phyloP scores from a whole-genome alignment of 2,888 invertebrate species.

The Andrena dorsata region DNA sequence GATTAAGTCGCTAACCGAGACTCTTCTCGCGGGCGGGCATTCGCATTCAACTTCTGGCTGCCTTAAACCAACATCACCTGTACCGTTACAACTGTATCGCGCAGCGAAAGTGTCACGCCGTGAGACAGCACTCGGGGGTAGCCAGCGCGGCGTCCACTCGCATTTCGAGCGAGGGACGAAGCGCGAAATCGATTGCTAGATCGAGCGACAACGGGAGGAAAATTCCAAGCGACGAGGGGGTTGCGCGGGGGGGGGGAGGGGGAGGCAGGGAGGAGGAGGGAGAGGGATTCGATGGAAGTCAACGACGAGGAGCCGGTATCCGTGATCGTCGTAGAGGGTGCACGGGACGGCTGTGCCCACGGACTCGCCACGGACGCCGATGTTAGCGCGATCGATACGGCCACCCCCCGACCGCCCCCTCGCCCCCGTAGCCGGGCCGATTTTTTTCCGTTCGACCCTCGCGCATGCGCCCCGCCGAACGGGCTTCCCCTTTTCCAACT shows the following conservation, averaged over 20 bases:
- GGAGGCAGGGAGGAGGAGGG: background rate
- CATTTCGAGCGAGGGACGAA: background rate
- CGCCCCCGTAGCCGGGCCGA: slow-evolving; percentile 85
- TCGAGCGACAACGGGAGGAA: slow-evolving; percentile 25
- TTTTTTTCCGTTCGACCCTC: slow-evolving; percentile 86
- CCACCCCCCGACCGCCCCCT: slow-evolving; percentile 73
- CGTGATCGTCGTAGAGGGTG: slow-evolving; percentile 69
- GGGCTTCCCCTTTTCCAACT: slow-evolving; percentile 70
- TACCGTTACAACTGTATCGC: too few relatives aligned
- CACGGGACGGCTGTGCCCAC: slow-evolving; percentile 82
- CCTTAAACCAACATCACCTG: too few relatives aligned
- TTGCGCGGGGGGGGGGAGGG: background rate
- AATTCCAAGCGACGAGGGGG: slow-evolving; percentile 9
- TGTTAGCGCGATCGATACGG: slow-evolving; percentile 82
- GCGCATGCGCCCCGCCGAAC: slow-evolving; percentile 74
- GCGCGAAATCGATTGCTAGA: slow-evolving; percentile 36
- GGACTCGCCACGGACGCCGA: slow-evolving; percentile 83
- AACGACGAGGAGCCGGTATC: slow-evolving; percentile 69
- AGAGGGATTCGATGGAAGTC: slow-evolving; percentile 58
- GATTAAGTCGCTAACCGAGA: slow-evolving; percentile 9
- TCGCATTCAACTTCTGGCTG: too few relatives aligned
- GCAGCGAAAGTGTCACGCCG: background rate
- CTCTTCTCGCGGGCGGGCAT: too few relatives aligned
- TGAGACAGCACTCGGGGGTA: background rate
- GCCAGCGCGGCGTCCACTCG: background rate